These are phyloP conservation scores for Actinia tenebrosa DNA, from an alignment of 64 coral and sea anemone genomes.

Conservation along the genomic window DNA sequence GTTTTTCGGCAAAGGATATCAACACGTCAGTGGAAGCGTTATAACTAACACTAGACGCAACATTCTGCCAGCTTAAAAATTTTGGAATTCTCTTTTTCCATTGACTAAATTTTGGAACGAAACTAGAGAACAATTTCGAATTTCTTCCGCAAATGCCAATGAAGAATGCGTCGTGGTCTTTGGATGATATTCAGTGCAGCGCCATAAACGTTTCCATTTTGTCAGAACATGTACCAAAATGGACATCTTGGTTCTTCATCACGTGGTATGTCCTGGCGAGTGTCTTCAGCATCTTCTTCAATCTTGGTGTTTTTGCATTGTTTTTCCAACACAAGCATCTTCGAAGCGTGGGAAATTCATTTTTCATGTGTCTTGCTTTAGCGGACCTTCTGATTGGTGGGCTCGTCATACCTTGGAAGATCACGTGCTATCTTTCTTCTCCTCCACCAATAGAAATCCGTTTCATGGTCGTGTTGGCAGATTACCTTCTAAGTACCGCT, in stretches of 20 bases:
- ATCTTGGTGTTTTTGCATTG: slow-evolving; percentile 13
- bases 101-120: no score
- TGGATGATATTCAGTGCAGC: background rate
- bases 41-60: no score
- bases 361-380: slow-evolving; percentile 20
- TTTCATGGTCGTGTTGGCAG: background rate
- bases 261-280: background rate
- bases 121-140: background rate
- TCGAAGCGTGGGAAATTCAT: slow-evolving; percentile 14
- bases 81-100: no score
- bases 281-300: background rate
- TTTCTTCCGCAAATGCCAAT: no score
- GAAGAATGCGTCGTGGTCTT: background rate
- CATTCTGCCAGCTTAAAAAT: no score
- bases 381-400: slow-evolving; percentile 37
- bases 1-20: no score
- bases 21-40: no score
- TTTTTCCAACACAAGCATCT: slow-evolving; percentile 19
- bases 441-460: background rate
- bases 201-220: background rate
- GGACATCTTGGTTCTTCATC: background rate
- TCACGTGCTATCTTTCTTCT: background rate
- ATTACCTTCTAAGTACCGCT: slow-evolving; percentile 18
- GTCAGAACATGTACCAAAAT: background rate
- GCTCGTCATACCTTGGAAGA: slow-evolving; percentile 33